phyloP scores from a whole-genome alignment of 2,113 vertebrate genomes.

The Gopherus evgoodei region DNA sequence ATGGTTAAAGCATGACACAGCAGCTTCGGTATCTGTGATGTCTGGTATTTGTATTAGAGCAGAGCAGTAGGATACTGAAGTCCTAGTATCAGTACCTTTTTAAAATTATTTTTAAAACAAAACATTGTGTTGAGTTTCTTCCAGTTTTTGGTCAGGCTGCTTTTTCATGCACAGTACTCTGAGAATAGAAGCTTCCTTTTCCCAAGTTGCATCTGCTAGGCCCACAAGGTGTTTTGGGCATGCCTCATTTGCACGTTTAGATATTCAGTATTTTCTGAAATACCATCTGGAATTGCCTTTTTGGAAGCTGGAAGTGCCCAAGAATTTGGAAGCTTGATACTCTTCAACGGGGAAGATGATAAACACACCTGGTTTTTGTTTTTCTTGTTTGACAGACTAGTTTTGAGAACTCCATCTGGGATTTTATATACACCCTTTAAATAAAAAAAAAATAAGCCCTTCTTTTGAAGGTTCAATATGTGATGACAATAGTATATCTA shows the following conservation, averaged over 20 bases:
- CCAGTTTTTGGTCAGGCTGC: neutral
- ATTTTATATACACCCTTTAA: neutral
- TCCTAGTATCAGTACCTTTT: neutral
- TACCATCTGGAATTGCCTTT: neutral
- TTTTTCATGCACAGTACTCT: neutral
- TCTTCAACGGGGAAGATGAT: no score
- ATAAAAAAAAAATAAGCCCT: neutral
- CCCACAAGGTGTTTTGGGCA: neutral
- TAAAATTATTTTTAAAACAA: neutral
- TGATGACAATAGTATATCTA: neutral
- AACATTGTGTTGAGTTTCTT: neutral
- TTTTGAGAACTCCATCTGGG: neutral
- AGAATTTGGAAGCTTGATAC: neutral
- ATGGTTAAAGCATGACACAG: neutral
- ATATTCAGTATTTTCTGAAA: neutral
- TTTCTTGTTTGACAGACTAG: neutral
- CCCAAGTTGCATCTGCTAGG: neutral
- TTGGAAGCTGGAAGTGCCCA: neutral
- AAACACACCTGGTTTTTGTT: neutral
- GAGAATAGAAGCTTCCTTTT: neutral
- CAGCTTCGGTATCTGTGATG: neutral
- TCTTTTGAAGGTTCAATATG: neutral
- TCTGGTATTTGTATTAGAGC: neutral
- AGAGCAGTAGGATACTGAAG: neutral
- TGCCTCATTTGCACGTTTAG: neutral